Conservation (phyloP, 2,888 invertebrate species). For the Eristalinus sepulchralis region DNA sequence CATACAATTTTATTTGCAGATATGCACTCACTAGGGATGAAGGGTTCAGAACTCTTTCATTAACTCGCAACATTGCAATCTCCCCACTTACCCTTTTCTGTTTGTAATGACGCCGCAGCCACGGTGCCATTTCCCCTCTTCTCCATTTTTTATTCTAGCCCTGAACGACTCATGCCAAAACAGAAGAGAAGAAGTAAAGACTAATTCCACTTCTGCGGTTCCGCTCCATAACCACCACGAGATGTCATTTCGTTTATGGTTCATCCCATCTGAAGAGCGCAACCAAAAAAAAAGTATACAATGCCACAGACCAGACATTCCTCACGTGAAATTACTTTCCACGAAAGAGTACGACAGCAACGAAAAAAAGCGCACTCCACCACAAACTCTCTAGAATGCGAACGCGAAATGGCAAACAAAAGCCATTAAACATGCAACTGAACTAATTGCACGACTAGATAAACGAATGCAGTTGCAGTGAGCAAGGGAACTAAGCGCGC, state of each 20-base stretch:
- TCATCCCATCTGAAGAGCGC: constrained; percentile 5
- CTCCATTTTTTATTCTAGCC: background rate
- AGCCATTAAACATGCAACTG: constrained; percentile 60
- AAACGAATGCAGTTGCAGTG: constrained; percentile 37
- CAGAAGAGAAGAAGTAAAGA: too few relatives aligned
- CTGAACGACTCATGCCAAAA: constrained; percentile 3
- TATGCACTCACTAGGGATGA: too few relatives aligned
- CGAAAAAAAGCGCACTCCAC: background rate
- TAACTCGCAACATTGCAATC: background rate
- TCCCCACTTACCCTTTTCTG: background rate
- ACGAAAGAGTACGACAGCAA: constrained; percentile 23
- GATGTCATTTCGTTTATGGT: constrained; percentile 28
- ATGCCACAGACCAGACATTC: constrained; percentile 37
- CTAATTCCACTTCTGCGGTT: constrained; percentile 1
- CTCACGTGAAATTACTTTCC: constrained; percentile 48
- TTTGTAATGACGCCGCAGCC: background rate
- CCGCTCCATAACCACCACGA: constrained; percentile 3
- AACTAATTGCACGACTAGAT: constrained; percentile 60
- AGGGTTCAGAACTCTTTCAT: too few relatives aligned
- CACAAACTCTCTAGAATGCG: constrained; percentile 43
- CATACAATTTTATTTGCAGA: too few relatives aligned
- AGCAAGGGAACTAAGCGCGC: constrained; percentile 6
- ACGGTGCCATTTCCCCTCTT: background rate
- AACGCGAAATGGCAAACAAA: constrained; percentile 44
- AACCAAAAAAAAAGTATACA: background rate